phyloP scores from a whole-genome alignment of 2,888 invertebrate species.

The Drosophila mettleri region DNA sequence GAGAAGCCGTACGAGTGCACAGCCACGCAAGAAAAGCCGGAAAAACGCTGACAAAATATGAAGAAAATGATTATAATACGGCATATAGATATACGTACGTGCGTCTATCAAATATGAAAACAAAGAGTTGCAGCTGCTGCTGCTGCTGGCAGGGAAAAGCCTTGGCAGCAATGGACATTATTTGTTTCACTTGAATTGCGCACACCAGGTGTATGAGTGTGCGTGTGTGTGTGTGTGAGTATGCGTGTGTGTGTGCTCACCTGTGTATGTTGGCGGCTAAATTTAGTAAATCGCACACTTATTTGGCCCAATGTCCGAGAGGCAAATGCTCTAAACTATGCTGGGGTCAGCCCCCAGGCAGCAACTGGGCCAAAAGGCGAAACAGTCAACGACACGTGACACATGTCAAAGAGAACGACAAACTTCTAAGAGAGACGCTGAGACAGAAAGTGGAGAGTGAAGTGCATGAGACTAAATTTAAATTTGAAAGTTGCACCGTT shows the following conservation, averaged over 20 bases:
- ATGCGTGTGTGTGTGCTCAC: slow-evolving; percentile 10
- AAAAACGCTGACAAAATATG: slow-evolving; percentile 46
- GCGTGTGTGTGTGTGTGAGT: slow-evolving; percentile 13
- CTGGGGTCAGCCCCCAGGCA: slow-evolving; percentile 68
- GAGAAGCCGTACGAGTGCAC: slow-evolving; percentile 10
- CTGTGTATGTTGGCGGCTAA: slow-evolving; percentile 59
- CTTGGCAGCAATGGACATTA: slow-evolving; percentile 61
- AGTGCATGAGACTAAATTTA: slow-evolving; percentile 37
- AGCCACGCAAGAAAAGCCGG: slow-evolving; percentile 47
- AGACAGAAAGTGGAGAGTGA: not conserved
- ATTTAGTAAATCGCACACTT: slow-evolving; percentile 80
- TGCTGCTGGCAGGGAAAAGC: slow-evolving; percentile 37
- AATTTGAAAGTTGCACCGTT: slow-evolving; percentile 36
- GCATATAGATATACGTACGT: slow-evolving; percentile 5
- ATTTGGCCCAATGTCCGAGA: slow-evolving; percentile 79
- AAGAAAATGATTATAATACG: slow-evolving; percentile 38
- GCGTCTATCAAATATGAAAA: slow-evolving; percentile 43
- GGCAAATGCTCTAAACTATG: slow-evolving; percentile 70
- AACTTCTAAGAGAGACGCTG: not conserved
- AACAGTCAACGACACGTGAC: slow-evolving; percentile 75
- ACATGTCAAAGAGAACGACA: slow-evolving; percentile 26
- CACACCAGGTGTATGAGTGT: slow-evolving; percentile 35
- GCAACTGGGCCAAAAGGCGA: slow-evolving; percentile 78
- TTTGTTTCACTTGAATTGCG: slow-evolving; percentile 66
- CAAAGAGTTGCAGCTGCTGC: slow-evolving; percentile 42